Conservation (phyloP, 1,140 invertebrate species). For the Sminthurides bifidus region DNA sequence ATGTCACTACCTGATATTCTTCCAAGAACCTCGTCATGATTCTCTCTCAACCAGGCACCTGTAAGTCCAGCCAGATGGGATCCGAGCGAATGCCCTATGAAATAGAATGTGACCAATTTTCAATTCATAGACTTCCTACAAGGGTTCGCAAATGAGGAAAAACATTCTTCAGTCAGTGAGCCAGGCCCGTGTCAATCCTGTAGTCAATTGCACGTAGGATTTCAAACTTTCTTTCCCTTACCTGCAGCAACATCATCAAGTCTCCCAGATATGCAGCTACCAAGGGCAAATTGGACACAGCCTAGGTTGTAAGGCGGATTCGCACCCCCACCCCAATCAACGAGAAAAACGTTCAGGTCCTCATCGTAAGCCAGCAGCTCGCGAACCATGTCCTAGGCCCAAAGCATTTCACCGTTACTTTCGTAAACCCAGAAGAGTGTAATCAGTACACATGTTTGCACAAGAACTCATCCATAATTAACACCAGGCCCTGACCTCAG, state of each 20-base stretch:
- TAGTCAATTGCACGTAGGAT: background rate
- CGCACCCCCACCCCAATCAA: constrained; percentile 75
- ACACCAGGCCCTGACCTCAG: background rate
- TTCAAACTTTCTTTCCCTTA: constrained; percentile 32
- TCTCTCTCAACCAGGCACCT: constrained; percentile 51
- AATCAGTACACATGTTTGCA: background rate
- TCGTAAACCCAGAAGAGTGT: background rate
- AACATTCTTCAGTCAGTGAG: constrained; percentile 3
- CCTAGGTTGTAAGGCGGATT: constrained; percentile 78
- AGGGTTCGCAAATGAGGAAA: constrained; percentile 10
- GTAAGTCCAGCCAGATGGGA: constrained; percentile 73
- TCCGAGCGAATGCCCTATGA: constrained; percentile 82
- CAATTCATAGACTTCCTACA: constrained; percentile 42
- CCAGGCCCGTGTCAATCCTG: background rate
- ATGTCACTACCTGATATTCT: constrained; percentile 51
- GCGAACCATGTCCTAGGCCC: constrained; percentile 44
- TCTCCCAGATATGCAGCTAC: constrained; percentile 69
- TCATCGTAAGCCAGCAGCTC: constrained; percentile 50
- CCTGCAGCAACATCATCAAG: constrained; percentile 45
- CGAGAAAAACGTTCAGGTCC: constrained; percentile 58
- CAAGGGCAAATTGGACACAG: constrained; percentile 76
- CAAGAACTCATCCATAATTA: background rate
- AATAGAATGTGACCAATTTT: constrained; percentile 46
- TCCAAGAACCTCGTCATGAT: constrained; percentile 50
- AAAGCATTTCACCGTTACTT: background rate